Evolutionary conservation across 2,797 vertebrate species (phyloP).

Genomic region (Artibeus lituratus): DNA sequence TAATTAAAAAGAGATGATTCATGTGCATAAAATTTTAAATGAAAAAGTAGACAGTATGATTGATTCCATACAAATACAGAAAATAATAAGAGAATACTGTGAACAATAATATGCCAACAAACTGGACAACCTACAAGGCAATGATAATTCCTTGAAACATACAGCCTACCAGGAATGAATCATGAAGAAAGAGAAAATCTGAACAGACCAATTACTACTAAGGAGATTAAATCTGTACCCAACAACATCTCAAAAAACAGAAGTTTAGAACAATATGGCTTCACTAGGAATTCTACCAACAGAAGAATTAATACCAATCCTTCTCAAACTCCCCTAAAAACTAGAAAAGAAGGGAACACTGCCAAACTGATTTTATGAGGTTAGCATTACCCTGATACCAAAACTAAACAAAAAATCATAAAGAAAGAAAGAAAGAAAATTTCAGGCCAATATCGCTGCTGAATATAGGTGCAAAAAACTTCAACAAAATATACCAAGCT

Average conservation of each 20-base stretch:
- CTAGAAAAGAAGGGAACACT: no score
- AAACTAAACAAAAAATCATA: no score
- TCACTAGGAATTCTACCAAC: no score
- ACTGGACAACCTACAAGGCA: background rate
- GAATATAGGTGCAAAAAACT: background rate
- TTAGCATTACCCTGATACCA: no score
- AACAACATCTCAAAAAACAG: background rate
- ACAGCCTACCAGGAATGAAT: background rate
- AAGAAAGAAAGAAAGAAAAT: no score
- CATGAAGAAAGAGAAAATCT: background rate
- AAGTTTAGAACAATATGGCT: background rate
- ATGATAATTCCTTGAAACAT: background rate
- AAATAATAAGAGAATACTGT: background rate
- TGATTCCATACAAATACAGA: background rate
- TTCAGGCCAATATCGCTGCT: no score
- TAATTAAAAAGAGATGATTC: no score
- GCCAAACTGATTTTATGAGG: no score
- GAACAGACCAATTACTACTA: background rate
- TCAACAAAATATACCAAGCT: background rate
- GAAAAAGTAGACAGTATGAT: background rate
- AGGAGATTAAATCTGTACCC: background rate
- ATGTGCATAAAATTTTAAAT: background rate
- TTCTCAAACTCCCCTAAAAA: no score
- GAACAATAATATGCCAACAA: background rate
- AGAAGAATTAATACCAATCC: no score